These are phyloP conservation scores for Arctia plantaginis DNA, from an alignment of 2,888 invertebrate species.

Conservation along the genomic window DNA sequence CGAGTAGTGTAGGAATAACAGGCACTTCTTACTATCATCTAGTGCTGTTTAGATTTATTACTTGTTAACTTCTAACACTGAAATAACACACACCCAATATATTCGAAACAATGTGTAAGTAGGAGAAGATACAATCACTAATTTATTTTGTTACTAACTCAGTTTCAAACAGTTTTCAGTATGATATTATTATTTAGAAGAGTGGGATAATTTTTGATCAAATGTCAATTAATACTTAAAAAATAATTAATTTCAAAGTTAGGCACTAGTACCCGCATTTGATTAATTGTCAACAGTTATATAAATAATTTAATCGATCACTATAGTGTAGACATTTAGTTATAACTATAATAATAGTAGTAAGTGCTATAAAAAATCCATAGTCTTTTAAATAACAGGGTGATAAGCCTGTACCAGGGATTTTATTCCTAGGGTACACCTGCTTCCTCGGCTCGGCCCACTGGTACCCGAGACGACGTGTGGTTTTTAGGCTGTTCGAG, in stretches of 20 bases:
- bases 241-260: not conserved
- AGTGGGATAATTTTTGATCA: not conserved
- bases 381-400: no score
- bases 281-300: not conserved
- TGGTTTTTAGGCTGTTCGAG: no score
- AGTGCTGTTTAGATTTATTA: conserved; percentile 12
- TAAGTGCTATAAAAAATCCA: not conserved
- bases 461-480: no score
- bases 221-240: not conserved
- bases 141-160: not conserved
- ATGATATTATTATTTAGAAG: not conserved
- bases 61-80: not conserved
- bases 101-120: not conserved
- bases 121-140: not conserved
- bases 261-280: not conserved
- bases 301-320: not conserved
- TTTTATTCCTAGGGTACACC: no score
- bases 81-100: not conserved
- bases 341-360: not conserved
- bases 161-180: not conserved
- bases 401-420: no score
- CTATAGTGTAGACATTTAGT: no score
- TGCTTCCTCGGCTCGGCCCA: no score
- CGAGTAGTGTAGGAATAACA: conserved; percentile 38
- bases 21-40: conserved; percentile 37